Percentiles rank a stretch among this genome's conserved stretches.
Conservation (phyloP, 2,888 invertebrate genomes). For the Ophioninae sp. region DNA sequence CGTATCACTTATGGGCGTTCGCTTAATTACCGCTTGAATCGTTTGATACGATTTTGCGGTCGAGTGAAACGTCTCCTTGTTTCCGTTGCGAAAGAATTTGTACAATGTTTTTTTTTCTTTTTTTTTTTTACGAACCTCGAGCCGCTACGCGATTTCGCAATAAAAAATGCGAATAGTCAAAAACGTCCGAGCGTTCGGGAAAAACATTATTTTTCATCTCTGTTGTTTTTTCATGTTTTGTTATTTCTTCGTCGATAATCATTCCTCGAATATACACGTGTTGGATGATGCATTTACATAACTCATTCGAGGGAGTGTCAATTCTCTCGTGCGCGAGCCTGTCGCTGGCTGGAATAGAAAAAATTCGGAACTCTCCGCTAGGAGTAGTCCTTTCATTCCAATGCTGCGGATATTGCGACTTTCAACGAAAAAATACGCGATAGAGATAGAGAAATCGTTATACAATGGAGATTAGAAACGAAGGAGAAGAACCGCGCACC, state of each 20-base stretch:
- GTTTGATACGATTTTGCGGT: conserved; percentile 46
- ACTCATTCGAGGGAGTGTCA: conserved; percentile 11
- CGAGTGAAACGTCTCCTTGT: neutral
- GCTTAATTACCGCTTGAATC: conserved; percentile 24
- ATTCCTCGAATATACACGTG: conserved; percentile 53
- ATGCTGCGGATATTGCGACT: conserved; percentile 37
- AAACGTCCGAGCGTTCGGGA: conserved; percentile 15
- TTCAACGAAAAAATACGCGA: conserved; percentile 3
- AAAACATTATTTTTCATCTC: conserved; percentile 24
- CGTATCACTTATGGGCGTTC: neutral
- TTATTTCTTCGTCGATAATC: conserved; percentile 35
- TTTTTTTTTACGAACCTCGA: conserved; percentile 29
- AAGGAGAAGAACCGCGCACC: neutral
- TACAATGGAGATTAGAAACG: neutral
- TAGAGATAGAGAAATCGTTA: conserved; percentile 3
- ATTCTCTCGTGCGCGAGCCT: conserved; percentile 4
- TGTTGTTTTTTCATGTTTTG: conserved; percentile 21
- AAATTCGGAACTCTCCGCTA: neutral
- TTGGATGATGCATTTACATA: conserved; percentile 50
- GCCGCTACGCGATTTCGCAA: conserved; percentile 17
- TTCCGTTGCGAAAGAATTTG: conserved; percentile 28
- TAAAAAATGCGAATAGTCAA: neutral
- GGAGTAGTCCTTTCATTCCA: conserved; percentile 36
- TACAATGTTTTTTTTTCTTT: conserved; percentile 28
- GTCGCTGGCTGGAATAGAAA: conserved; percentile 5